Evolutionary conservation across 2,113 vertebrate genomes (phyloP).

Genomic region (Sinocyclocheilus anshuiensis): DNA sequence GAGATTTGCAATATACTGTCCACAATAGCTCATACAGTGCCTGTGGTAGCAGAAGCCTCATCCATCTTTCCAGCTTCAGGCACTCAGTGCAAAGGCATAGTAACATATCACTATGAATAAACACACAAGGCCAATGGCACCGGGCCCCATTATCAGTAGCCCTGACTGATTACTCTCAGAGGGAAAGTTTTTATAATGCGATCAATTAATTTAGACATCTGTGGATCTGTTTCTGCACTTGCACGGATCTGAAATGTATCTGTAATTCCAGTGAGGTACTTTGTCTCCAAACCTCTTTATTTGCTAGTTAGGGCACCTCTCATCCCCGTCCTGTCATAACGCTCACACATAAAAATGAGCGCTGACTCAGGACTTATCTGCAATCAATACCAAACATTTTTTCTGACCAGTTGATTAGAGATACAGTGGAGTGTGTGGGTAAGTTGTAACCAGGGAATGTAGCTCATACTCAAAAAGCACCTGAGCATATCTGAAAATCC

Average conservation of each 20-base stretch:
- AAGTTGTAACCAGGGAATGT: slow-evolving; percentile 52
- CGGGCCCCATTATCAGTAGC: slow-evolving; percentile 35
- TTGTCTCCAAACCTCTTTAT: slow-evolving; percentile 38
- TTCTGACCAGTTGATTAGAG: slow-evolving; percentile 40
- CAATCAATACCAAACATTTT: slow-evolving; percentile 41
- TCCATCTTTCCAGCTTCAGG: slow-evolving; percentile 54
- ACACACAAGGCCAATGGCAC: slow-evolving; percentile 62
- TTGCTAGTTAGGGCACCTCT: slow-evolving; percentile 17
- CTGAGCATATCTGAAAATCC: slow-evolving; percentile 63
- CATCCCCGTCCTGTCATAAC: slow-evolving; percentile 48
- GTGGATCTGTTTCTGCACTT: slow-evolving; percentile 22
- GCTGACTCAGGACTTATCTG: slow-evolving; percentile 50
- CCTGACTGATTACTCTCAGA: slow-evolving; percentile 39
- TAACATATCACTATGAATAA: slow-evolving; percentile 76
- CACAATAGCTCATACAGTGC: slow-evolving; percentile 45
- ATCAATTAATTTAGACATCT: slow-evolving; percentile 36
- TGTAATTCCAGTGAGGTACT: slow-evolving; percentile 30
- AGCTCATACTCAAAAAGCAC: slow-evolving; percentile 56
- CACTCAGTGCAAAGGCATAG: slow-evolving; percentile 26
- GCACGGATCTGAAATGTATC: slow-evolving; percentile 8
- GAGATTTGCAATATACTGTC: slow-evolving; percentile 81
- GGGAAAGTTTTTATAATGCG: slow-evolving; percentile 34
- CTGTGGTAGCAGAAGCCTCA: slow-evolving; percentile 41
- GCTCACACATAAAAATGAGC: slow-evolving; percentile 47
- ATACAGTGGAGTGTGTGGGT: slow-evolving; percentile 31